Evolutionary conservation across 2,797 vertebrate genomes (phyloP).

Genomic region (Hafferia zeledoni): DNA sequence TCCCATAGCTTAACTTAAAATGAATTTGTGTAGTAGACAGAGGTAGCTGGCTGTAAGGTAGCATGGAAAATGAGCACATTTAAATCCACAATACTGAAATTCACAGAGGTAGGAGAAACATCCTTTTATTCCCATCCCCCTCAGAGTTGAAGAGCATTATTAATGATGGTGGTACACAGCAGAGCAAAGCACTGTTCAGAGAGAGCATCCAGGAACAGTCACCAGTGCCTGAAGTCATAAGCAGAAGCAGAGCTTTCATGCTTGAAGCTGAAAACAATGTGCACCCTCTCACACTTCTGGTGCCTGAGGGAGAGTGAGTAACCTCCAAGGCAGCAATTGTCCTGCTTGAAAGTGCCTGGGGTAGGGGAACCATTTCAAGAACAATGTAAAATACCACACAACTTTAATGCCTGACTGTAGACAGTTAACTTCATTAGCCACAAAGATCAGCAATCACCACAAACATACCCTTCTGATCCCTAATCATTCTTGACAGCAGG

Average conservation of each 20-base stretch:
- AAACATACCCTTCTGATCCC: neutral
- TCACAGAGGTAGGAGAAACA: neutral
- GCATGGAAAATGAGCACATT: neutral
- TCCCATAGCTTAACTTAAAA: neutral
- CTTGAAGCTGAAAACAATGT: neutral
- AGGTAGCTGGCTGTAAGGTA: accelerated
- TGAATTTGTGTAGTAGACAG: accelerated
- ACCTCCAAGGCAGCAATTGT: neutral
- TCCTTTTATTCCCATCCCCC: neutral
- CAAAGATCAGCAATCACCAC: neutral
- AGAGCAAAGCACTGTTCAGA: neutral
- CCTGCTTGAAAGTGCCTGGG: accelerated
- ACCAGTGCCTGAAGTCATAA: neutral
- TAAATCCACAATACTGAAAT: neutral
- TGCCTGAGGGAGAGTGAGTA: neutral
- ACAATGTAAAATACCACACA: accelerated
- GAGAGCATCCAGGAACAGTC: neutral
- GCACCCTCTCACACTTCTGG: neutral
- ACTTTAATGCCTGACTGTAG: neutral
- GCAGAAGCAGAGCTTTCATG: neutral
- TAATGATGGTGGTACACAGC: neutral
- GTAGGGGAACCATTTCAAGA: neutral
- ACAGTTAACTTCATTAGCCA: neutral
- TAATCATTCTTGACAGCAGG: conserved; percentile 15
- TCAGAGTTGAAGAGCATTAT: neutral